These are phyloP conservation scores for Luperina nickerlii DNA, from an alignment of 2,888 invertebrate genomes.

Conservation along the genomic window DNA sequence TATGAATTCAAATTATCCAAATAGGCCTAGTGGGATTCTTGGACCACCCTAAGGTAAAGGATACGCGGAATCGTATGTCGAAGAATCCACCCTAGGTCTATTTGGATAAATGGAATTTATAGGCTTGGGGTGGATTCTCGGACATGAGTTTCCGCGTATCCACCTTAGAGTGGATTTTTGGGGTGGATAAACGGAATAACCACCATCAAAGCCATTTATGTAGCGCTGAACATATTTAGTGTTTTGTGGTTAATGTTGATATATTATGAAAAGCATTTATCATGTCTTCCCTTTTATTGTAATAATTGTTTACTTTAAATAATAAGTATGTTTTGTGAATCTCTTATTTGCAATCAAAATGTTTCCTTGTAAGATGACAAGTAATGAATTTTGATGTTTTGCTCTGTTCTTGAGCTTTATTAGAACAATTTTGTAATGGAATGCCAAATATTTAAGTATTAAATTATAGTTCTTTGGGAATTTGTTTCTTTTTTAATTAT, in stretches of 20 bases:
- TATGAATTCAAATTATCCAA: not conserved
- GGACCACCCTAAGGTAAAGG: not conserved
- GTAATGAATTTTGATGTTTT: slow-evolving; percentile 37
- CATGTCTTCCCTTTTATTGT: slow-evolving; percentile 58
- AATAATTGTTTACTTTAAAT: slow-evolving; percentile 18
- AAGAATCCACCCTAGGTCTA: too few species aligned
- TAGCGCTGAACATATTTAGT: not conserved
- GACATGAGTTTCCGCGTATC: too few species aligned
- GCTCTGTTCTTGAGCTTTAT: slow-evolving; percentile 41
- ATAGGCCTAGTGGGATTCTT: not conserved
- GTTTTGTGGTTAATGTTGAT: not conserved
- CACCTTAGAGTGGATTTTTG: too few species aligned
- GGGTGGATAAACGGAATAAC: too few species aligned
- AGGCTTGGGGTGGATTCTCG: too few species aligned
- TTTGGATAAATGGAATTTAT: too few species aligned
- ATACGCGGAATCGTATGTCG: too few species aligned
- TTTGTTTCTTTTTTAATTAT: not conserved
- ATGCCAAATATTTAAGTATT: slow-evolving; percentile 65
- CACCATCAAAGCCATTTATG: too few species aligned
- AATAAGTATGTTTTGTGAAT: slow-evolving; percentile 25
- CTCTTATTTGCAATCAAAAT: slow-evolving; percentile 43
- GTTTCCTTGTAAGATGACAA: slow-evolving; percentile 19
- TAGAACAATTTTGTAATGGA: slow-evolving; percentile 47
- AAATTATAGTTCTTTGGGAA: slow-evolving; percentile 46
- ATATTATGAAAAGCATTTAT: slow-evolving; percentile 31